A percentile compares a stretch with the other conserved stretches of the same genome.
Evolutionary conservation across 1,140 invertebrate genomes (phyloP).

Genomic region (Pogonomyrmex barbatus): DNA sequence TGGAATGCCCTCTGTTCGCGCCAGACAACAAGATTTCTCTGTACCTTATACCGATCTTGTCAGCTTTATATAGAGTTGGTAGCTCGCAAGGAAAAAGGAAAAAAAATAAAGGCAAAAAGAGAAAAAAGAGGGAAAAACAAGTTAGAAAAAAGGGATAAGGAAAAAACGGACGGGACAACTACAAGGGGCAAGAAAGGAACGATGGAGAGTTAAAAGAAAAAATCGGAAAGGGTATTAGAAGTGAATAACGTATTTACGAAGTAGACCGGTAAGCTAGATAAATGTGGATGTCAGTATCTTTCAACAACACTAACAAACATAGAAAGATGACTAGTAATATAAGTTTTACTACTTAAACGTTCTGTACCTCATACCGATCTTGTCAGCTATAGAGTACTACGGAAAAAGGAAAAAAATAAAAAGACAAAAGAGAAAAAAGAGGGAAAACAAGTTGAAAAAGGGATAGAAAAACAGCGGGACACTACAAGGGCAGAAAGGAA

Average conservation of each 20-base stretch:
- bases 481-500: conserved; percentile 20
- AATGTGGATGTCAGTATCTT: conserved; percentile 72
- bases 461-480: not conserved
- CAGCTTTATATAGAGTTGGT: conserved; percentile 66
- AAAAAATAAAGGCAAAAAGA: not conserved
- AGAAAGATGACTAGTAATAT: conserved; percentile 61
- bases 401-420: conserved; percentile 35
- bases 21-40: conserved; percentile 76
- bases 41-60: conserved; percentile 69
- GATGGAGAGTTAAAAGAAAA: conserved; percentile 67
- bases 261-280: conserved; percentile 65
- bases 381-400: conserved; percentile 58
- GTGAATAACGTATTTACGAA: conserved; percentile 73
- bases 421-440: not conserved
- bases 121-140: not conserved
- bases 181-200: conserved; percentile 24
- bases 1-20: conserved; percentile 75
- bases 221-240: conserved; percentile 63
- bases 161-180: not conserved
- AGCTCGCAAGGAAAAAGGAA: conserved; percentile 36
- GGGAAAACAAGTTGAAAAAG: conserved; percentile 8
- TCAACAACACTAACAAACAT: conserved; percentile 46
- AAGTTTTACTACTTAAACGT: too few species aligned
- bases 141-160: not conserved
- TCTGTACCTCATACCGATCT: conserved; percentile 69